A percentile compares a stretch with the other conserved stretches of the same genome.
Conservation (phyloP, 2,888 invertebrate species). For the Agriopis leucophaearia region DNA sequence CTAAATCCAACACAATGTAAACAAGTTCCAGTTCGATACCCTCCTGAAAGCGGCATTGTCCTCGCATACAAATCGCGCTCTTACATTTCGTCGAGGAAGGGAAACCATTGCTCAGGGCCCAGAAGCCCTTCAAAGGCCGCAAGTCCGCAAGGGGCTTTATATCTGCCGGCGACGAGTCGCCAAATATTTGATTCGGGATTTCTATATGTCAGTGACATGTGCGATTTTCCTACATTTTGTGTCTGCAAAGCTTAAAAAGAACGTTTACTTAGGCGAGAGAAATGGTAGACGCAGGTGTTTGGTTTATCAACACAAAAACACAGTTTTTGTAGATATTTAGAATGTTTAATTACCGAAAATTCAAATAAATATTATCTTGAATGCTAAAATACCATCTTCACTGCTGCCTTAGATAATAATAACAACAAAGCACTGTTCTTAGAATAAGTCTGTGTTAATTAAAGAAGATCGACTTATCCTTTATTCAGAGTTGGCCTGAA, state of each 20-base stretch:
- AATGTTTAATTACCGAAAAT: not conserved
- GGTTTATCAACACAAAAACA: conserved; percentile 2
- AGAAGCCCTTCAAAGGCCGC: conserved; percentile 65
- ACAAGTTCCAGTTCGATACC: conserved; percentile 58
- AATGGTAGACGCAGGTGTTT: conserved; percentile 25
- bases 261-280: conserved; percentile 24
- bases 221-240: conserved; percentile 50
- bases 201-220: conserved; percentile 55
- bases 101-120: conserved; percentile 52
- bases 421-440: not conserved
- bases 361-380: not conserved
- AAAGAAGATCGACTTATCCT: conserved; percentile 3
- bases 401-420: not conserved
- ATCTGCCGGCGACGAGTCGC: conserved; percentile 57
- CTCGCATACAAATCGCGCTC: conserved; percentile 58
- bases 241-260: conserved; percentile 25
- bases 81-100: conserved; percentile 56
- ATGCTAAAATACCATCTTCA: not conserved
- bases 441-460: not conserved
- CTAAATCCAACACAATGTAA: conserved; percentile 2
- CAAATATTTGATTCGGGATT: conserved; percentile 71
- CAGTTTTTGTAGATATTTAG: not conserved
- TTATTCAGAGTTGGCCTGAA: conserved; percentile 5
- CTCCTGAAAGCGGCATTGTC: conserved; percentile 58
- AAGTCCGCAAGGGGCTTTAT: conserved; percentile 44